Evolutionary conservation across 1,140 invertebrate species (phyloP), one percentile per base, ranked within the genome.

Genomic region (Colletes latitarsis): DNA sequence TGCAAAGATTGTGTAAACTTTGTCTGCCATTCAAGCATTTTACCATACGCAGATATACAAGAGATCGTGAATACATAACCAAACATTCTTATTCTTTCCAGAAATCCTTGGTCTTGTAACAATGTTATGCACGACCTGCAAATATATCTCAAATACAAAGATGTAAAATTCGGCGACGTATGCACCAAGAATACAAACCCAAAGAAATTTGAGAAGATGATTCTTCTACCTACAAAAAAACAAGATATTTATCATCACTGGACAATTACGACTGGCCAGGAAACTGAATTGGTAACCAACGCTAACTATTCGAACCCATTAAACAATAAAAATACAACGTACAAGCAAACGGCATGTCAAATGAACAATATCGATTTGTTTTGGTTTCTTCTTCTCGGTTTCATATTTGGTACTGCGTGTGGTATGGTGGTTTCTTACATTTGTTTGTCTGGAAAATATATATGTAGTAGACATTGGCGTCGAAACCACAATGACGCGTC

Each of bases 21-120:
- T n/a, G n/a, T n/a, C n/a, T 15, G 39, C 53, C 41, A 14, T 67
- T 30, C 1, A 30, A 10, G 15, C 21, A 9, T 17, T 17, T 52
- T 70, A 62, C 30, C 60, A 5, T 70, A 1, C 19, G 41, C 55
- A 52, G 68, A 73, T 30, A 79, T 17, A 14, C 9, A 55, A 46
- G 14, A 15, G 12, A 19, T 12, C 6, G 5, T 30, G 0, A 60
- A 52, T 52, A 17, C 1, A n/a, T 8, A 52, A 62, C 4, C 6
- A 21, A 6, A 19, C 14, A n/a, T 60, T 1, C 15, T 55, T 17
- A 46, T 21, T 41, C 58, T 74, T 89, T 84, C 14, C 78, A 92
- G 91, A 74, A 92, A 92, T 76, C 87, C 83, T 0, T 92, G 90
- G 90, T 87, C 77, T 1, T 92, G 91, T 63, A 83, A 91, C n/a